These are phyloP conservation scores for Flabesymbios commensalis DNA, from an alignment of 2,888 invertebrate species.

Conservation along the genomic window DNA sequence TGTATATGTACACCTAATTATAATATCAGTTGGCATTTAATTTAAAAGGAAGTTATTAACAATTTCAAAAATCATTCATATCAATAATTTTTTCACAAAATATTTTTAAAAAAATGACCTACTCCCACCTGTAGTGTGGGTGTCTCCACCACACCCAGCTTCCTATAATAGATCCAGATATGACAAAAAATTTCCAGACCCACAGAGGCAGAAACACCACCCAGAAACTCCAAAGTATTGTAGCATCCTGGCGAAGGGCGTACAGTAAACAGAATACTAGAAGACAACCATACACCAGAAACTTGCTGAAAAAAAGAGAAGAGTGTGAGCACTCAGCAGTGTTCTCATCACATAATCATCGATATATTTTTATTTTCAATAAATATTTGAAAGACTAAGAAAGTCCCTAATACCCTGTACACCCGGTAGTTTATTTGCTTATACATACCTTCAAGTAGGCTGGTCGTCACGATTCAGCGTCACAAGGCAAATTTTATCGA, in stretches of 20 bases:
- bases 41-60: too few species aligned
- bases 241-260: conserved; percentile 85
- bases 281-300: conserved; percentile 91
- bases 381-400: too few species aligned
- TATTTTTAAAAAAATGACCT: too few species aligned
- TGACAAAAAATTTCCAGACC: conserved; percentile 91
- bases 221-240: conserved; percentile 90
- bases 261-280: conserved; percentile 88
- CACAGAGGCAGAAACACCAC: conserved; percentile 94
- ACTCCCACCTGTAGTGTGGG: conserved; percentile 87
- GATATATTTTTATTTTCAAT: background rate
- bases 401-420: too few species aligned
- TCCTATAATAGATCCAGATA: conserved; percentile 87
- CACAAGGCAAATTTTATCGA: too few species aligned
- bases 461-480: too few species aligned
- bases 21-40: too few species aligned
- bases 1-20: too few species aligned
- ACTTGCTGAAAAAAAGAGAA: conserved; percentile 78
- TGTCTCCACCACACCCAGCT: conserved; percentile 95
- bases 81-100: too few species aligned
- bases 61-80: too few species aligned
- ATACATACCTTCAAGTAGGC: too few species aligned
- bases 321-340: background rate
- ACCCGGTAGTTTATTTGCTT: too few species aligned
- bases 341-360: background rate